These are phyloP conservation scores for Amiota communis DNA, from an alignment of 2,888 invertebrate genomes.

Conservation along the genomic window DNA sequence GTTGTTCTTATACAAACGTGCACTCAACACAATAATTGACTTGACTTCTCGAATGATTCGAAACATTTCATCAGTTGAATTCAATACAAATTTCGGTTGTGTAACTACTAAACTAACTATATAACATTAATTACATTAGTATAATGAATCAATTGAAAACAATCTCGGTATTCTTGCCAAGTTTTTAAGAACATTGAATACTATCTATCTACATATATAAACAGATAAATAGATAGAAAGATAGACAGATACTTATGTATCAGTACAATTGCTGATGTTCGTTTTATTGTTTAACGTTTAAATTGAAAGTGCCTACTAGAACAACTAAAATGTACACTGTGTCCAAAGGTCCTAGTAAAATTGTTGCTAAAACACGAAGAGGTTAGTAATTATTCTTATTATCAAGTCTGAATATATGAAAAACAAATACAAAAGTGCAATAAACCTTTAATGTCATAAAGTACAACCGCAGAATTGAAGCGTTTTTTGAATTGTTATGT, in stretches of 20 bases:
- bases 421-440: slow-evolving; percentile 40
- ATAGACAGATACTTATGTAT: background rate
- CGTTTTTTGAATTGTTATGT: slow-evolving; percentile 61
- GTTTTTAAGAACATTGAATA: background rate
- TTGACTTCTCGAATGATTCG: no score
- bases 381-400: slow-evolving; percentile 74
- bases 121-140: background rate
- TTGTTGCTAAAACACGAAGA: slow-evolving; percentile 89
- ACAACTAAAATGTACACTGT: slow-evolving; percentile 84
- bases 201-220: background rate
- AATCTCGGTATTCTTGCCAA: background rate
- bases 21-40: no score
- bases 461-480: slow-evolving; percentile 4
- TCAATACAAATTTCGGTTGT: no score
- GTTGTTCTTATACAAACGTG: no score
- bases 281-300: background rate
- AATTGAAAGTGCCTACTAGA: slow-evolving; percentile 26
- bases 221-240: no score
- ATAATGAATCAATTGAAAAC: slow-evolving; percentile 4
- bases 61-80: no score
- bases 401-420: background rate
- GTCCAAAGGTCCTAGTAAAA: slow-evolving; percentile 89
- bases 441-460: slow-evolving; percentile 39
- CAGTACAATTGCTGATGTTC: background rate
- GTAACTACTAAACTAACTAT: no score